phyloP scores from a whole-genome alignment of 2,113 vertebrate species.

The Odocoileus hemionus region DNA sequence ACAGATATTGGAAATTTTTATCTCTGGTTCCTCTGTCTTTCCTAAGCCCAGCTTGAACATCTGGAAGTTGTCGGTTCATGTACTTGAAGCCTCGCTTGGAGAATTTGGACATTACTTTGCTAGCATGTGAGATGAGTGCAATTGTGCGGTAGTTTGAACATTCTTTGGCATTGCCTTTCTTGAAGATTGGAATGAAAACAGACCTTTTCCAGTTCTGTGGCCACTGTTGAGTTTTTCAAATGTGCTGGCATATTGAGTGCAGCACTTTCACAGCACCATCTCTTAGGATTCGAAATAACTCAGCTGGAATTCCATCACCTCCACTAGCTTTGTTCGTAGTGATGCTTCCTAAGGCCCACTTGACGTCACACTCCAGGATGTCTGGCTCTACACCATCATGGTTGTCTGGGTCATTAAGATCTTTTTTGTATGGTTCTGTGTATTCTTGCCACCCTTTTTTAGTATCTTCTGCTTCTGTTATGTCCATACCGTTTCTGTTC shows the following conservation, averaged over 20 bases:
- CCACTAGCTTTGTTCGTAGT: neutral
- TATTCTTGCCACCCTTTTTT: neutral
- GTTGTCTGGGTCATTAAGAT: neutral
- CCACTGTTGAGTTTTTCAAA: neutral
- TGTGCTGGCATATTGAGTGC: neutral
- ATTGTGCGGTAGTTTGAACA: neutral
- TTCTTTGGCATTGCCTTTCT: neutral
- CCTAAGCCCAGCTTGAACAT: neutral
- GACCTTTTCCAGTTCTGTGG: neutral
- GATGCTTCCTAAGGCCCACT: neutral
- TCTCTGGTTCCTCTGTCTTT: neutral
- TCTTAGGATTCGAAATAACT: neutral
- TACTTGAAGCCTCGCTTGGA: neutral
- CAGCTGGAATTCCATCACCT: neutral
- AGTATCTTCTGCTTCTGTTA: neutral
- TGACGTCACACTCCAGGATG: neutral
- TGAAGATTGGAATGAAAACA: neutral
- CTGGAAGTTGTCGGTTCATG: accelerated
- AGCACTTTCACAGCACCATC: neutral
- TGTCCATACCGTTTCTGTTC: neutral
- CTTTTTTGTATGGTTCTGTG: neutral
- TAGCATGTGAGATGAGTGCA: neutral
- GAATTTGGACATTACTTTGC: neutral
- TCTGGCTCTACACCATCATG: neutral
- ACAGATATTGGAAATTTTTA: neutral